Evolutionary conservation across 2,113 vertebrate species (phyloP).

Genomic region (Struthio camelus): DNA sequence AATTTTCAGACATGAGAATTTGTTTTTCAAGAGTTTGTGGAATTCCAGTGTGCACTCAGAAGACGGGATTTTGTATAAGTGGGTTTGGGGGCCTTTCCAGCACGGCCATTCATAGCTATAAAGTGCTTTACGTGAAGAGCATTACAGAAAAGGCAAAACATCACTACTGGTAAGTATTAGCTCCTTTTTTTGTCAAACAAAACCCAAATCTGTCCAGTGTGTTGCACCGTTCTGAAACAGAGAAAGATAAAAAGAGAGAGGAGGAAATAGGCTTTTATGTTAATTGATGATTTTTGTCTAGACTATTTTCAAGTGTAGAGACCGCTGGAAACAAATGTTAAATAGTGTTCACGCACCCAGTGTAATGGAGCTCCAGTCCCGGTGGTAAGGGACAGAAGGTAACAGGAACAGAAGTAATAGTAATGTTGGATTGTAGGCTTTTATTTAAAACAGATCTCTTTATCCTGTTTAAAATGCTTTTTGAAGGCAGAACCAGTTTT

Average conservation of each 20-base stretch:
- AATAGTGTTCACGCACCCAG: not conserved
- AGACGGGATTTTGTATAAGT: not conserved
- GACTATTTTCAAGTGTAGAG: not conserved
- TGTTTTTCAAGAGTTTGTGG: not conserved
- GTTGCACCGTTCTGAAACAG: not conserved
- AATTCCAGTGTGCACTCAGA: fast-evolving
- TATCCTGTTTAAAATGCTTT: not conserved
- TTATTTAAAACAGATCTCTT: not conserved
- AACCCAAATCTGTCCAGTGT: not conserved
- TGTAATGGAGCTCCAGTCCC: not conserved
- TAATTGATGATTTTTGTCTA: not conserved
- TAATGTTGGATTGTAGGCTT: not conserved
- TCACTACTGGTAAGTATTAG: not conserved
- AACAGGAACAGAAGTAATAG: not conserved
- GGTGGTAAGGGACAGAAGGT: not conserved
- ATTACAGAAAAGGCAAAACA: not conserved
- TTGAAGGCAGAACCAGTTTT: not conserved
- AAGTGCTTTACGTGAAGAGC: not conserved
- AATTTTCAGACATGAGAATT: not conserved
- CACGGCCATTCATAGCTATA: not conserved
- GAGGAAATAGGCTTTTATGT: not conserved
- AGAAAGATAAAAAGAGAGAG: not conserved
- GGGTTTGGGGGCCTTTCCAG: not conserved
- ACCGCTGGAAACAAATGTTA: not conserved
- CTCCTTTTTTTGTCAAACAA: not conserved